Conservation (phyloP, 2,113 vertebrate genomes). For the Cyprinodon variegatus region DNA sequence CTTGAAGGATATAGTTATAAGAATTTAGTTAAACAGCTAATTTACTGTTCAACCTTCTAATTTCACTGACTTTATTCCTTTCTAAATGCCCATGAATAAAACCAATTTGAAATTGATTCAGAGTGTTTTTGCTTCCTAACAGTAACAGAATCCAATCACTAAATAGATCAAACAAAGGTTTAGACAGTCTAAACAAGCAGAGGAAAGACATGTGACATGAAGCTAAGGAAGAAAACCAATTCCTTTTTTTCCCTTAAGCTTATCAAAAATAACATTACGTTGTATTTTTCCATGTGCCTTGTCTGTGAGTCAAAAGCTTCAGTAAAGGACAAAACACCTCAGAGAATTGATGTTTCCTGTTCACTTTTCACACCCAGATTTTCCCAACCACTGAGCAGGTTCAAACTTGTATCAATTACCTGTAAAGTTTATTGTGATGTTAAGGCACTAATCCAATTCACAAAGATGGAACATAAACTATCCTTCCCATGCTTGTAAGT, state of each 20-base stretch:
- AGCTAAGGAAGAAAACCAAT: no score
- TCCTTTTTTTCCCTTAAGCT: background rate
- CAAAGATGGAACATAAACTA: background rate
- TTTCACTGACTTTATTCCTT: no score
- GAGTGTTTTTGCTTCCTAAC: no score
- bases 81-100: background rate
- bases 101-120: background rate
- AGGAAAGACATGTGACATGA: no score
- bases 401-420: constrained; percentile 18
- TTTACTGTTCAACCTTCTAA: no score
- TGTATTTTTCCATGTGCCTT: background rate
- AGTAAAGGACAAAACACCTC: background rate
- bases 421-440: constrained; percentile 1
- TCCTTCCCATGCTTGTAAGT: background rate
- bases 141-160: no score
- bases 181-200: no score
- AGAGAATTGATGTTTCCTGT: constrained; percentile 28
- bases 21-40: no score
- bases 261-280: background rate
- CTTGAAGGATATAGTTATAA: no score
- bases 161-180: no score
- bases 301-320: background rate
- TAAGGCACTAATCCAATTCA: background rate
- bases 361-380: constrained; percentile 11
- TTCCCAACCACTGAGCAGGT: constrained; percentile 10